These are phyloP conservation scores for Stegophylla sp. DNA, from an alignment of 2,888 invertebrate species.

Conservation along the genomic window DNA sequence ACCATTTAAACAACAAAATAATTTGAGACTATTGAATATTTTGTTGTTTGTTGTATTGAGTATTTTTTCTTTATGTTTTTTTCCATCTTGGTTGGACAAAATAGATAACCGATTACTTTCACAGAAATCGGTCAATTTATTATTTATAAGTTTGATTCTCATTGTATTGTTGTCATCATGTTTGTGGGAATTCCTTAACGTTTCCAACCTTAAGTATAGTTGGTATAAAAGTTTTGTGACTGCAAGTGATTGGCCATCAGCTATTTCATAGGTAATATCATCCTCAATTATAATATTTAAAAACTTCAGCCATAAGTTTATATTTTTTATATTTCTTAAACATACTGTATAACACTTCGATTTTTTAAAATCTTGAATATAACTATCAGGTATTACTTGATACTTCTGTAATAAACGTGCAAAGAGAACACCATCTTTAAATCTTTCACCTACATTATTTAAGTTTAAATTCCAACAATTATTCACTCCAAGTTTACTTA, in stretches of 20 bases:
- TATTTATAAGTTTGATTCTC: background rate
- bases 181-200: background rate
- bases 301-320: conserved; percentile 27
- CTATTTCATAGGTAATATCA: conserved; percentile 3
- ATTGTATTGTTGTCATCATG: too few species aligned
- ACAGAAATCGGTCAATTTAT: background rate
- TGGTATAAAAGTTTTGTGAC: conserved; percentile 14
- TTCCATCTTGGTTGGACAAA: background rate
- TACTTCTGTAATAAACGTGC: conserved; percentile 40
- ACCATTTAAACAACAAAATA: background rate
- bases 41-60: background rate
- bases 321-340: conserved; percentile 36
- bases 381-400: conserved; percentile 26
- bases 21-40: background rate
- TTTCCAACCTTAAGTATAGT: conserved; percentile 31
- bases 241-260: conserved; percentile 31
- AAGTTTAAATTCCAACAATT: conserved; percentile 27
- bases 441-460: conserved; percentile 25
- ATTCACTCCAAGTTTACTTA: conserved; percentile 26
- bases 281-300: conserved; percentile 28
- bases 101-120: background rate
- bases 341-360: conserved; percentile 3
- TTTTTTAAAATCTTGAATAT: conserved; percentile 9
- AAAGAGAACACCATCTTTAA: conserved; percentile 38
- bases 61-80: background rate